phyloP scores from a whole-genome alignment of 2,113 vertebrate species.

The Hippolais icterina region DNA sequence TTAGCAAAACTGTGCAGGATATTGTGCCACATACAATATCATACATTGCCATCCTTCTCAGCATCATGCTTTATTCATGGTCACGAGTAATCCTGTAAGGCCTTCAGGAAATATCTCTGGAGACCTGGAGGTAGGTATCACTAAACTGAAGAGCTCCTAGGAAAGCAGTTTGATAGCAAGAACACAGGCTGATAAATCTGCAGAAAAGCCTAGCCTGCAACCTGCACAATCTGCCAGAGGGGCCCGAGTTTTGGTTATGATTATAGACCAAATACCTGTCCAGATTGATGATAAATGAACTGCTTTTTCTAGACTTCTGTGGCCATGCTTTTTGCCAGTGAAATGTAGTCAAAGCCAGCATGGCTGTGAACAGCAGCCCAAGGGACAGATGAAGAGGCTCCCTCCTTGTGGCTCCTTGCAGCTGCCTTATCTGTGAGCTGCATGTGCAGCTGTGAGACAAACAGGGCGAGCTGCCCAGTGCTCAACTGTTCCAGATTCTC shows the following conservation, averaged over 20 bases:
- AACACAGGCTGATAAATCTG: not conserved
- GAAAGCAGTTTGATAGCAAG: not conserved
- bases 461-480: not conserved
- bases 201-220: not conserved
- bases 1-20: not conserved
- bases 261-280: not conserved
- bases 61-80: not conserved
- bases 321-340: not conserved
- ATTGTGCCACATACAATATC: not conserved
- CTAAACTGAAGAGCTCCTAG: not conserved
- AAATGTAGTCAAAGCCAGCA: not conserved
- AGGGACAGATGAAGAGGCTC: not conserved
- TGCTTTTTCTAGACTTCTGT: not conserved
- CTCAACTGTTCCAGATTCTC: not conserved
- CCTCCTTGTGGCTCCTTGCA: not conserved
- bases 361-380: not conserved
- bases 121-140: not conserved
- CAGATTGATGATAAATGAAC: not conserved
- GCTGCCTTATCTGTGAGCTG: not conserved
- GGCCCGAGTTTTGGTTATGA: not conserved
- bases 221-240: not conserved
- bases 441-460: not conserved
- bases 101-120: not conserved
- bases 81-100: not conserved
- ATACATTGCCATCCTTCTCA: not conserved